Conservation (phyloP, 1,140 invertebrate species). For the Triops longicaudatus region DNA sequence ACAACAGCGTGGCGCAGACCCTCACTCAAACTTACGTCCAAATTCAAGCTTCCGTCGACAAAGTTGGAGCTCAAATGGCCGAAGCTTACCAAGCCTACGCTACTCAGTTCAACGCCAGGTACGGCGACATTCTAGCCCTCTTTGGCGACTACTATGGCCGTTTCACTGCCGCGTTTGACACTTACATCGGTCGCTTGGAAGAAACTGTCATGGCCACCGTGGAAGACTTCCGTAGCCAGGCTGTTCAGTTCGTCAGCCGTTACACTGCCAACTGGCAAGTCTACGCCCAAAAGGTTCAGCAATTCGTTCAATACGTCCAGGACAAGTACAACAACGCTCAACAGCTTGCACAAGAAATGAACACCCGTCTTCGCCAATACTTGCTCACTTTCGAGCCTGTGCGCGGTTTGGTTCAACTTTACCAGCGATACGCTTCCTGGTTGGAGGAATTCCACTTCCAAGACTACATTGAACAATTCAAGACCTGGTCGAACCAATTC, state of each 20-base stretch:
- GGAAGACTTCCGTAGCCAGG: constrained; percentile 29
- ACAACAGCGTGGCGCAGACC: constrained; percentile 16
- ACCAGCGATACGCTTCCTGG: constrained; percentile 34
- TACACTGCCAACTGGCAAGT: constrained; percentile 18
- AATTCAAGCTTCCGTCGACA: constrained; percentile 13
- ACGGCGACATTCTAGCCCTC: constrained; percentile 25
- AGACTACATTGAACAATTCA: constrained; percentile 32
- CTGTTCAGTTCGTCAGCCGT: constrained; percentile 26
- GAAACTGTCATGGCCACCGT: constrained; percentile 32
- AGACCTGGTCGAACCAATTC: constrained; percentile 29
- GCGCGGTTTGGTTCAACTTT: constrained; percentile 27
- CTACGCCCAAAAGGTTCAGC: constrained; percentile 24
- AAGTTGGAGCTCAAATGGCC: not conserved
- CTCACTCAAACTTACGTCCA: constrained; percentile 11
- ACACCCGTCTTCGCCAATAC: not conserved
- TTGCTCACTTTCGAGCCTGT: constrained; percentile 12
- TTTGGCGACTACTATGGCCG: constrained; percentile 31
- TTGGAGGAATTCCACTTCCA: constrained; percentile 36
- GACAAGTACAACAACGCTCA: not conserved
- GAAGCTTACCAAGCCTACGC: constrained; percentile 20
- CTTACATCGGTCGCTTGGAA: constrained; percentile 32
- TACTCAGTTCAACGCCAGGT: constrained; percentile 19
- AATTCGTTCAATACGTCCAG: not conserved
- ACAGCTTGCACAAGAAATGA: not conserved
- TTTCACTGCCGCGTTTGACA: constrained; percentile 26